Conservation (phyloP, 1,140 invertebrate genomes). For the Coelopa frigida region DNA sequence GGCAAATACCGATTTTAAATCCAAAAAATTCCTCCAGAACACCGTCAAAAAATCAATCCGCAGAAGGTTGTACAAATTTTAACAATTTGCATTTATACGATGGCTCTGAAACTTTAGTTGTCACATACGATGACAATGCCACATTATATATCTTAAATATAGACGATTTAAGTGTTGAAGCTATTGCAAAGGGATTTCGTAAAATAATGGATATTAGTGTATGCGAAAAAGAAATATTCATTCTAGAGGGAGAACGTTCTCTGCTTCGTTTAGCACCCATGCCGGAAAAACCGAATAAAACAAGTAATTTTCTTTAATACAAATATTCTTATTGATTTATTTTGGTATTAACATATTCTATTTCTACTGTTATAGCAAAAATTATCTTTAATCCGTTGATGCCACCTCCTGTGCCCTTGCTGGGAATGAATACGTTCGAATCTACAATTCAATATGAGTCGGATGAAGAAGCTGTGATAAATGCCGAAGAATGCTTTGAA, state of each 20-base stretch:
- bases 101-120: slow-evolving; percentile 61
- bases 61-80: slow-evolving; percentile 48
- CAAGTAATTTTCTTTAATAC: slow-evolving; percentile 6
- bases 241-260: slow-evolving; percentile 59
- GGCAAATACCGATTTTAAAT: slow-evolving; percentile 62
- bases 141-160: slow-evolving; percentile 70
- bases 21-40: slow-evolving; percentile 44
- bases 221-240: slow-evolving; percentile 59
- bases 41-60: not conserved
- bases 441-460: slow-evolving; percentile 29
- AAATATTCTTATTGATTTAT: not conserved
- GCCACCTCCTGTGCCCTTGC: slow-evolving; percentile 33
- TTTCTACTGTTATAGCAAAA: slow-evolving; percentile 14
- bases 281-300: slow-evolving; percentile 36
- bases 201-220: slow-evolving; percentile 39
- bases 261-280: slow-evolving; percentile 53
- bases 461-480: slow-evolving; percentile 31
- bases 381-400: slow-evolving; percentile 40
- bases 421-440: slow-evolving; percentile 22
- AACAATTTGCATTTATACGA: slow-evolving; percentile 59
- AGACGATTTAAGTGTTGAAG: slow-evolving; percentile 49
- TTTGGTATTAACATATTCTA: not conserved
- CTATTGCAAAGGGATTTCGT: slow-evolving; percentile 46
- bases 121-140: slow-evolving; percentile 62
- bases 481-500: slow-evolving; percentile 51